Base-by-base conservation (phyloP, 2,888 invertebrate species). In the Pachliopta kotzebuea region DNA sequence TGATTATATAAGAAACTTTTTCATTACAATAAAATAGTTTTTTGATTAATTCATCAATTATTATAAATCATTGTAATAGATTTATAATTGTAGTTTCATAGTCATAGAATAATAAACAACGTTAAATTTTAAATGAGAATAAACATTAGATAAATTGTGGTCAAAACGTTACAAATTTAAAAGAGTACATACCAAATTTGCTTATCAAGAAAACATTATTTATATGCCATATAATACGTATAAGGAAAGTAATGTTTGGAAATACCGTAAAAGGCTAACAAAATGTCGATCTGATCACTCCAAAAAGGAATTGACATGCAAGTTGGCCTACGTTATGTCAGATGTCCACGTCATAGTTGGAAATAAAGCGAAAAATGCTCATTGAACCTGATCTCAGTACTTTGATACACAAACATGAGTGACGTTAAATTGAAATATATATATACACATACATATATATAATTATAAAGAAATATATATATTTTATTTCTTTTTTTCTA, bases 221-320 rank as follows among this genome's bases (percentile, higher is more conserved):
- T 62, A 62, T 50, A n/a, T n/a, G n/a, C n/a, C n/a, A n/a, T 14
- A 50, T 26, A 31, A 14, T 18, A 7, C 56, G 8, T 56, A 67
- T 62, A 65, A 67, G 66, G 62, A 58, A 58, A 56, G 50, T 50
- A 21, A 62, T 60, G 59, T 57, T 52, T 42, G 63, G 29, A 21
- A 52, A 70, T 62, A 55, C 75, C 74, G 62, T 78, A 76, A 69
- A 75, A 64, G 76, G 75, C 72, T 76, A 76, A 76, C 74, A 57
- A 74, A 80, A 80, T 76, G 76, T 74, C 76, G 75, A 75, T 75
- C 75, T 60, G 60, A 37, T 18, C 31, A 17, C 52, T 60, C 52
- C 23, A 21, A 52, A 59, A 45, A 20, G 9, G 31, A 60, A 17
- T 53, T 23, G 60, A 31, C 37, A 58, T 60, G 60, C 24, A 45